A percentile compares a stretch with the other conserved stretches of the same genome.
phyloP scores from a whole-genome alignment of 2,113 vertebrate species.

The Silurus glanis region DNA sequence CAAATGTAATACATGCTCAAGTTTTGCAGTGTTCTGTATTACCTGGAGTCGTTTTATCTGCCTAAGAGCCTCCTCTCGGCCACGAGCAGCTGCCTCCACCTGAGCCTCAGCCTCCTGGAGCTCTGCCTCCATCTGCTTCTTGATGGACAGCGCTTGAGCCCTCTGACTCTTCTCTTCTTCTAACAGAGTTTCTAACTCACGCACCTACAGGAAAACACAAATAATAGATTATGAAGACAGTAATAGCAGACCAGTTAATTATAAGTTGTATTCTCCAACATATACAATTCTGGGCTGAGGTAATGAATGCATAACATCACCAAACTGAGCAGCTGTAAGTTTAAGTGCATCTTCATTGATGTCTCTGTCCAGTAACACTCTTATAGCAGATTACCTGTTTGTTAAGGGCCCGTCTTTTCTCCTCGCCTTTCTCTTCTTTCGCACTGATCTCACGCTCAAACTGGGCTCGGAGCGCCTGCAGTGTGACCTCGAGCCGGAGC shows the following conservation, averaged over 20 bases:
- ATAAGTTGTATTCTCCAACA: background rate
- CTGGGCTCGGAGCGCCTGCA: conserved; percentile 78
- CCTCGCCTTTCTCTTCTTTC: conserved; percentile 78
- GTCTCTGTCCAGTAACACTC: background rate
- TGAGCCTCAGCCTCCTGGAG: conserved; percentile 82
- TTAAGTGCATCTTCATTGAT: background rate
- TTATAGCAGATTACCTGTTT: conserved; percentile 69
- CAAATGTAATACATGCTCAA: background rate
- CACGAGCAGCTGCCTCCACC: conserved; percentile 71
- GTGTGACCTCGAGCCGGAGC: conserved; percentile 76
- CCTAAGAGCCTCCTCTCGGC: conserved; percentile 81
- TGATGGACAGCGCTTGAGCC: conserved; percentile 72
- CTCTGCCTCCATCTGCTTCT: conserved; percentile 84
- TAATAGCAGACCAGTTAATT: background rate
- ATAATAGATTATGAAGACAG: background rate
- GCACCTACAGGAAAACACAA: conserved; percentile 64
- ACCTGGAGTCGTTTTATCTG: conserved; percentile 85
- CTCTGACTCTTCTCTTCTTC: conserved; percentile 86
- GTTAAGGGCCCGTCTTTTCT: conserved; percentile 77
- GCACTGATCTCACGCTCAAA: conserved; percentile 76
- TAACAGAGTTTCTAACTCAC: conserved; percentile 81
- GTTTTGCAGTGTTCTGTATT: background rate
- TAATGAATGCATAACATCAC: background rate
- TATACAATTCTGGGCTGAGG: background rate
- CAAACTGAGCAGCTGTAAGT: background rate